Percentiles rank a stretch among this genome's conserved stretches.
Evolutionary conservation across 2,888 invertebrate genomes (phyloP).

Genomic region (Acronicta leporina): DNA sequence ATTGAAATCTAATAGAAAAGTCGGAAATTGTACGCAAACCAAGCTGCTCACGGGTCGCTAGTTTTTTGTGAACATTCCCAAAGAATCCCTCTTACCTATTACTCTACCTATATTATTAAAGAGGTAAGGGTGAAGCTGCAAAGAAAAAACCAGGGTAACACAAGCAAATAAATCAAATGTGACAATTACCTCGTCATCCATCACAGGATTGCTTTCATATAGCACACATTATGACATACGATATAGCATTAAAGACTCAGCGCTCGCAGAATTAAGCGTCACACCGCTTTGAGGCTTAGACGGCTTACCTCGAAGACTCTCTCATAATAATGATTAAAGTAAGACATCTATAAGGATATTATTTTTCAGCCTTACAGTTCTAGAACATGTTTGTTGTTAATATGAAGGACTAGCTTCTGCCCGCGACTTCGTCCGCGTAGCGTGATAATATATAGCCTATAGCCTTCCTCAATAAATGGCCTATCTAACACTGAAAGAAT

Average conservation of each 20-base stretch:
- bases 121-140: background rate
- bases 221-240: constrained; percentile 26
- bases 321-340: constrained; percentile 41
- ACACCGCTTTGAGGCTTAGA: constrained; percentile 27
- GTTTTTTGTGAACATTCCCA: no score
- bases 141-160: constrained; percentile 7
- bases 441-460: no score
- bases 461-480: no score
- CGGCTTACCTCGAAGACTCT: constrained; percentile 38
- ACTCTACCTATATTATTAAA: background rate
- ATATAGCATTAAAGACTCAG: constrained; percentile 22
- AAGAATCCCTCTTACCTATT: no score
- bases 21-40: no score
- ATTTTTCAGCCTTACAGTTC: constrained; percentile 7
- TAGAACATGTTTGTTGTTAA: background rate
- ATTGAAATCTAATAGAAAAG: no score
- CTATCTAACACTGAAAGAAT: no score
- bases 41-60: no score
- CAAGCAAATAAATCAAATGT: constrained; percentile 30
- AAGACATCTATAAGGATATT: constrained; percentile 14
- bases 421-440: no score
- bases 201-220: constrained; percentile 27
- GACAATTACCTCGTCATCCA: constrained; percentile 33
- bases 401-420: no score
- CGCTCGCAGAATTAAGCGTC: constrained; percentile 31